phyloP scores from a whole-genome alignment of 2,113 vertebrate species.

The Acanthisitta chloris region DNA sequence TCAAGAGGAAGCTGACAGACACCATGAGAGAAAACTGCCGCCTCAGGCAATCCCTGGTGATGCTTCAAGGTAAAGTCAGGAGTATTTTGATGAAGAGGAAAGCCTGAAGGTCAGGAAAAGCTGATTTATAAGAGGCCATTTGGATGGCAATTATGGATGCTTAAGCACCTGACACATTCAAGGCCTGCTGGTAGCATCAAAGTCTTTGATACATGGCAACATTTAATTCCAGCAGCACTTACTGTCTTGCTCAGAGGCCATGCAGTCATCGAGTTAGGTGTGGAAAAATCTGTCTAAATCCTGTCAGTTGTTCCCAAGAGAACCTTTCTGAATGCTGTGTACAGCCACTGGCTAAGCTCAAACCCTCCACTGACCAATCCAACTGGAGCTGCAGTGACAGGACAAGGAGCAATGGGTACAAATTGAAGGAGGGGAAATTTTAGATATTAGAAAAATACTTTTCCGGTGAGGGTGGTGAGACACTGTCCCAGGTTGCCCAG shows the following conservation, averaged over 20 bases:
- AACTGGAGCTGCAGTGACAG: too few relatives aligned
- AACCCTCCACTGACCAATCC: background rate
- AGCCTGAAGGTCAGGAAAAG: background rate
- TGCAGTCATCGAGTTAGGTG: background rate
- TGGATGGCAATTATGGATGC: background rate
- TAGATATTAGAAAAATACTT: too few relatives aligned
- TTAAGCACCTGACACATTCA: background rate
- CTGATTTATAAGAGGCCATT: constrained; percentile 15
- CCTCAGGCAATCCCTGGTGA: constrained; percentile 74
- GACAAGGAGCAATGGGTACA: too few relatives aligned
- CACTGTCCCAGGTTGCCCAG: too few relatives aligned
- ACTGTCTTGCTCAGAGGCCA: background rate
- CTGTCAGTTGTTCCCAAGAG: background rate
- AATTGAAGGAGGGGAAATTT: too few relatives aligned
- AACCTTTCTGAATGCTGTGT: background rate
- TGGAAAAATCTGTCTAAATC: background rate
- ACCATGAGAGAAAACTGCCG: constrained; percentile 73
- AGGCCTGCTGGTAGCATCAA: background rate
- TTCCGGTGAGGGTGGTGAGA: too few relatives aligned
- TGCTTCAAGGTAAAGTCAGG: constrained; percentile 74
- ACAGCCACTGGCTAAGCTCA: background rate
- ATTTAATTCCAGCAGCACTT: background rate
- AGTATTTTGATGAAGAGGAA: background rate
- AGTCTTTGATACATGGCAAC: background rate
- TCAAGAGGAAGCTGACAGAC: constrained; percentile 72